Conservation (phyloP, 92 coral and sea anemone genomes). For the Parazoanthus atlanticus region DNA sequence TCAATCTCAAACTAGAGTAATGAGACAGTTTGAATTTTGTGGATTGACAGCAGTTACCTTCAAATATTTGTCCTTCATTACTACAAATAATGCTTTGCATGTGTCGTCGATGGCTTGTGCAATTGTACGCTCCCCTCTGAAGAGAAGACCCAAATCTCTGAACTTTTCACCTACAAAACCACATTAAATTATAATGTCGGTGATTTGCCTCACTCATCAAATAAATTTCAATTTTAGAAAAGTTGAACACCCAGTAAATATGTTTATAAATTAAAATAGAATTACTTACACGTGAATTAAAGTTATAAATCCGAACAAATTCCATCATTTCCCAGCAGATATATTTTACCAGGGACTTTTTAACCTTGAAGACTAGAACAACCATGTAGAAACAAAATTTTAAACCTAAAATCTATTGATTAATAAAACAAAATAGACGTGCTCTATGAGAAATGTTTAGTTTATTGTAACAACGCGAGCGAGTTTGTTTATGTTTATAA, state of each 20-base stretch:
- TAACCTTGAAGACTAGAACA: not conserved
- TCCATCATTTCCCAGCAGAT: too few relatives aligned
- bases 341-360: not conserved
- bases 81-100: not conserved
- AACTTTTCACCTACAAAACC: conserved; percentile 2
- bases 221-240: not conserved
- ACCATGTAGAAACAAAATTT: not conserved
- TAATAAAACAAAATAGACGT: not conserved
- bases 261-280: not conserved
- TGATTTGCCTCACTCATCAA: not conserved
- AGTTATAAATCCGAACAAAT: too few relatives aligned
- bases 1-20: too few relatives aligned
- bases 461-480: too few relatives aligned
- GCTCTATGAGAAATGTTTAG: too few relatives aligned
- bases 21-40: too few relatives aligned
- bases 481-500: too few relatives aligned
- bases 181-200: not conserved
- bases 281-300: too few relatives aligned
- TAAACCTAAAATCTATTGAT: not conserved
- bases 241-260: not conserved
- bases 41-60: not conserved
- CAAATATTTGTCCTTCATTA: conserved; percentile 3
- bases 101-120: not conserved
- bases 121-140: conserved; percentile 13
- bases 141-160: conserved; percentile 7